Conservation (phyloP, 1,140 invertebrate species). For the Pseudomyrmex dendroicus region DNA sequence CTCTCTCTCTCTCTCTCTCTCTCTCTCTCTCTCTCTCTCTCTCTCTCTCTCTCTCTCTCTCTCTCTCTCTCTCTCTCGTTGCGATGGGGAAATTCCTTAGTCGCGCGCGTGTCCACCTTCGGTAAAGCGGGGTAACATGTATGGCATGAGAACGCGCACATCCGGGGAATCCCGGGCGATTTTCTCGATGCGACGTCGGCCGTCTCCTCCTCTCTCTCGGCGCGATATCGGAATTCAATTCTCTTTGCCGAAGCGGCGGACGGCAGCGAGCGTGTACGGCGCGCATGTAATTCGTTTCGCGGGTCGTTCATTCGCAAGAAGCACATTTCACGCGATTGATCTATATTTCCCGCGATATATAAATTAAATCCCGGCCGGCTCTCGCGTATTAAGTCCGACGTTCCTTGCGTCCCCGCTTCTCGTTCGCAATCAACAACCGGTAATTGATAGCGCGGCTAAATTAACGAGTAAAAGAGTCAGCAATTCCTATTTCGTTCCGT, state of each 20-base stretch:
- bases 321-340: slow-evolving; percentile 41
- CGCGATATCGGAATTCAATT: slow-evolving; percentile 68
- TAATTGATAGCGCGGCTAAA: slow-evolving; percentile 54
- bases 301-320: slow-evolving; percentile 17
- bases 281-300: slow-evolving; percentile 66
- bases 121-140: slow-evolving; percentile 15
- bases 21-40: no score
- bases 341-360: slow-evolving; percentile 39
- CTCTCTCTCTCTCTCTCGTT: not conserved
- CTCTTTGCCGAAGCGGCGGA: slow-evolving; percentile 49
- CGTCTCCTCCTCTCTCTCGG: slow-evolving; percentile 9
- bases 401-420: no score
- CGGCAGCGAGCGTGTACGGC: slow-evolving; percentile 14
- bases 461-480: slow-evolving; percentile 44
- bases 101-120: slow-evolving; percentile 12
- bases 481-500: not conserved
- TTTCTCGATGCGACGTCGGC: slow-evolving; percentile 32
- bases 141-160: slow-evolving; percentile 1
- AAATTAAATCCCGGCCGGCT: slow-evolving; percentile 58
- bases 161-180: slow-evolving; percentile 52
- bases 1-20: no score
- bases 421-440: slow-evolving; percentile 47
- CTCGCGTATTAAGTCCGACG: slow-evolving; percentile 35
- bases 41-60: no score
- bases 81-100: slow-evolving; percentile 50